Evolutionary conservation across 2,113 vertebrate species (phyloP), one percentile per base, ranked within the genome.

Genomic region (Gadus macrocephalus): DNA sequence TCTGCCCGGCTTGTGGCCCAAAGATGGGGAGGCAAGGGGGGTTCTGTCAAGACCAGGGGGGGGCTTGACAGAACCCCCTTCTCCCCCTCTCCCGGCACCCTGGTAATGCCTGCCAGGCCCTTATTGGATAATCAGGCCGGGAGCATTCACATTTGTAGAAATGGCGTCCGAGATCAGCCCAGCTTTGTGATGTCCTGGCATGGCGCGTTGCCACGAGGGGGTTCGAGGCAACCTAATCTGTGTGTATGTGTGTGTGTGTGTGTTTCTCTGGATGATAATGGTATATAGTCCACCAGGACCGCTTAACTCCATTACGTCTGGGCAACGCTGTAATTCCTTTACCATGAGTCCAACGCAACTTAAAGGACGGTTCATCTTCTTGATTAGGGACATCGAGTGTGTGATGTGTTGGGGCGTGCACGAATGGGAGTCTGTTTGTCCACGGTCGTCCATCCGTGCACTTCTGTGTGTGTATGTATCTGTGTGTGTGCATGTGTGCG

Each of bases 31-130:
- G 60, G 11, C 20, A 25, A 12, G 61, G 61, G 28, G 56, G 35
- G 61, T 65, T 77, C 68, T 79, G 68, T 73, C 70, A 76, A 80
- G 76, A 82, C 73, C 66, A 72, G 69, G 72, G 78, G 78, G 73
- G 63, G 74, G 53, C 42, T 49, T 49, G 42, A 42, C 38, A 42
- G 38, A 49, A 49, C 42, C 42, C 42, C 42, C 42, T 14, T 14
- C 8, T 9, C 42, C 42, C 42, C 42, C 38, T 11, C 38, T 78
- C 69, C 64, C 73, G 70, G 70, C 59, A 64, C 79, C 71, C 35
- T 66, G 3, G 59, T 78, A 77, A 78, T 79, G 73, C 59, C 69
- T 66, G 69, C 74, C 83, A 84, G 70, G 75, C 77, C 42, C 73
- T 70, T 60, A 71, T 75, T 65, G 72, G 71, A 82, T 74, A 77